A percentile compares a stretch with the other conserved stretches of the same genome.
Conservation (phyloP, 1,140 invertebrate species). For the Macrobrachium nipponense region DNA sequence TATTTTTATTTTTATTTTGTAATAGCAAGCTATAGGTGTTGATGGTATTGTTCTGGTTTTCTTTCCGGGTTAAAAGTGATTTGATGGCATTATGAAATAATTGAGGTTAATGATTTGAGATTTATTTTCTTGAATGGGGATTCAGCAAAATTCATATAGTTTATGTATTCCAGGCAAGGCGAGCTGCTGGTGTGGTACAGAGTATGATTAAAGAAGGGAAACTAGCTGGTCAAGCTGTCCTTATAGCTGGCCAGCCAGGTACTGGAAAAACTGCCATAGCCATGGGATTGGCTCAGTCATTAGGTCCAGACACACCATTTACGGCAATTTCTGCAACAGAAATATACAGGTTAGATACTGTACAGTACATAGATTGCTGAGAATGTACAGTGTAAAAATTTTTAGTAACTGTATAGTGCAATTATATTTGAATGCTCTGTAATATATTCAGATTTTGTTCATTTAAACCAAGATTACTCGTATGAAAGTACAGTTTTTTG, state of each 20-base stretch:
- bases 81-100: background rate
- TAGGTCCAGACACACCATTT: slow-evolving; percentile 96
- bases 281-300: slow-evolving; percentile 93
- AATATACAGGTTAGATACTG: slow-evolving; percentile 77
- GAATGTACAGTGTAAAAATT: too few relatives aligned
- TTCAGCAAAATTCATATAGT: background rate
- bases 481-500: too few relatives aligned
- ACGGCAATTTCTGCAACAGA: slow-evolving; percentile 98
- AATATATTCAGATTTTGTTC: background rate
- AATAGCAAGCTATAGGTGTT: too few relatives aligned
- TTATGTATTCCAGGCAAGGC: slow-evolving; percentile 78
- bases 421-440: background rate
- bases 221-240: slow-evolving; percentile 95
- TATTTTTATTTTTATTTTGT: too few relatives aligned
- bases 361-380: background rate
- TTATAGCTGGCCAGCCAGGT: slow-evolving; percentile 96
- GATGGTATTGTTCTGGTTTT: too few relatives aligned
- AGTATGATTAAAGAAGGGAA: slow-evolving; percentile 99
- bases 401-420: too few relatives aligned
- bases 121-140: too few relatives aligned
- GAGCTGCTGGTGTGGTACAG: slow-evolving; percentile 92
- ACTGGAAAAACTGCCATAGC: slow-evolving; percentile 98
- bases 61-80: too few relatives aligned
- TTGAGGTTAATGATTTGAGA: background rate
- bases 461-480: background rate